Base-by-base conservation (phyloP, 2,888 invertebrate genomes). In the Chymomyza fuscimana region DNA sequence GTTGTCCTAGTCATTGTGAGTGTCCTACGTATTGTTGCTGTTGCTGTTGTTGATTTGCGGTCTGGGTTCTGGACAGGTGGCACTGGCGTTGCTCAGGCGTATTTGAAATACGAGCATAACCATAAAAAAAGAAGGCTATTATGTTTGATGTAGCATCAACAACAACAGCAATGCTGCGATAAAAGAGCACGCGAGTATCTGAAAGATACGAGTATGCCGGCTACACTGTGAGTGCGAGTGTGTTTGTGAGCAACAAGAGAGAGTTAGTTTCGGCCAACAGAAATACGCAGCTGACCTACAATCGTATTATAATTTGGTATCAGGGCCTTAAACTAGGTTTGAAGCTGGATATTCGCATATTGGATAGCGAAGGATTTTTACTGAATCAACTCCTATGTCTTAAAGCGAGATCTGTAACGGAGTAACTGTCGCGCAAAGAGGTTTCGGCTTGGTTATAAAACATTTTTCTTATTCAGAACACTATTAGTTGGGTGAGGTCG, bases 71-170 rank as follows among this genome's bases (percentile, higher is more conserved):
- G 22, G 16, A 72, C 78, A 78, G 80, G 80, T 80, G 80, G 63
- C 65, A 70, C 58, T 40, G 69, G 16, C 54, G 54, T n/a, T 54
- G 10, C 16, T 54, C 54, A 7, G 10, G 66, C 63, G 69, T 70
- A 71, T 67, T 65, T 60, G 65, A 74, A 73, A 72, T 80, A 56
- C 32, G 32, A 32, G 32, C 32, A 5, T 71, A 67, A 69, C 60
- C 70, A 77, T 74, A 73, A 81, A 78, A 77, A 76, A 73, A 63
- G 32, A 32, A 32, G 32, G 65, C 58, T 64, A 72, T 76, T 79
- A 75, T 67, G 70, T 72, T 77, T 70, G 76, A 78, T 65, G 50
- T 46, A 46, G 40, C 40, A 46, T 46, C 40, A 46, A 46, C 40
- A 46, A 7, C 12, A 63, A n/a, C 40, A 36, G 25, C 5, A 54